Percentiles rank a stretch among this genome's conserved stretches.
Evolutionary conservation across 2,113 vertebrate genomes (phyloP).

Genomic region (Scomber colias): DNA sequence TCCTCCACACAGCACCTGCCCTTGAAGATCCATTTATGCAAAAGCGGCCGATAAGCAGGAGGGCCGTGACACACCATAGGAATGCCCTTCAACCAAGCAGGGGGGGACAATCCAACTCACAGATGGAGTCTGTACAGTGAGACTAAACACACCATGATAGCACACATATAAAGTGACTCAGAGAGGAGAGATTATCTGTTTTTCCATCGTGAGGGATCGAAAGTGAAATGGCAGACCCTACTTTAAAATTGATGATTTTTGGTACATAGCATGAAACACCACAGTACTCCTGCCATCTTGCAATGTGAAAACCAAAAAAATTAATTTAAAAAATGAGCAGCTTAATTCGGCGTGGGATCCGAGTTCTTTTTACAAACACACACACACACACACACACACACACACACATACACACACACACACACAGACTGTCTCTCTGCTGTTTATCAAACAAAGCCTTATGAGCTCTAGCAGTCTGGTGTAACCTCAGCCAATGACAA

Average conservation of each 20-base stretch:
- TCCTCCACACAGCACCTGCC: conserved; percentile 62
- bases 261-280: conserved; percentile 1
- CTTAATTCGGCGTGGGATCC: not conserved
- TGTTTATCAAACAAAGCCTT: conserved; percentile 56
- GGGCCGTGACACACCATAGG: conserved; percentile 65
- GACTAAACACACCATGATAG: conserved; percentile 58
- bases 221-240: conserved; percentile 24
- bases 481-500: conserved; percentile 53
- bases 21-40: conserved; percentile 57
- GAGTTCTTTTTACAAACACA: conserved; percentile 11
- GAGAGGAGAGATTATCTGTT: conserved; percentile 44
- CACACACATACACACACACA: conserved; percentile 23
- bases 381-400: conserved; percentile 19
- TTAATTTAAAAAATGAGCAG: not conserved
- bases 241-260: conserved; percentile 27
- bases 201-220: conserved; percentile 55
- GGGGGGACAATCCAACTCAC: conserved; percentile 47
- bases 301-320: not conserved
- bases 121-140: conserved; percentile 69
- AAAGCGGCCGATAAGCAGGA: conserved; percentile 53
- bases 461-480: conserved; percentile 29
- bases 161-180: conserved; percentile 47
- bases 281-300: conserved; percentile 13
- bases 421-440: conserved; percentile 14
- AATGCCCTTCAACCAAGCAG: conserved; percentile 69